These are phyloP conservation scores for Cyphomyrus discorhynchus DNA, from an alignment of 2,113 vertebrate genomes.

Conservation along the genomic window DNA sequence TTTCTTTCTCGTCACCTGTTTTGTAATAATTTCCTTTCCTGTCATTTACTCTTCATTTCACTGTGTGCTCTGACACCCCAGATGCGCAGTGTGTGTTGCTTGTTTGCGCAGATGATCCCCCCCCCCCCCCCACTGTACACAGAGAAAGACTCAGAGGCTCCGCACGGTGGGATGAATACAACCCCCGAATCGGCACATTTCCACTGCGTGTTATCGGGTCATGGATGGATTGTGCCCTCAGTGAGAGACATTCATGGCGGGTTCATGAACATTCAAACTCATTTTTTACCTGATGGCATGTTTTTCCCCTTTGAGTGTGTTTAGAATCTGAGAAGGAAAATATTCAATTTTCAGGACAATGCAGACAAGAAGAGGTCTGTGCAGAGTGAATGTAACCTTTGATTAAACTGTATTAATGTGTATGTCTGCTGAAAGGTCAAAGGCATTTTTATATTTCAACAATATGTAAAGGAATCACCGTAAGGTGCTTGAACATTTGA, in stretches of 20 bases:
- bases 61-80: background rate
- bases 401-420: background rate
- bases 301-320: background rate
- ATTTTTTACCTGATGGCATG: background rate
- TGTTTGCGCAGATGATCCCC: background rate
- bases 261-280: background rate
- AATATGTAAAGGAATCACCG: background rate
- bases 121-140: background rate
- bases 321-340: background rate
- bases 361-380: background rate
- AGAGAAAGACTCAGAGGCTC: background rate
- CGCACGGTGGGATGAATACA: background rate
- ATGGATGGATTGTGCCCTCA: background rate
- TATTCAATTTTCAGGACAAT: background rate
- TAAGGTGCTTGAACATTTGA: background rate
- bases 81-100: background rate
- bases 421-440: background rate
- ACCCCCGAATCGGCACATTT: background rate
- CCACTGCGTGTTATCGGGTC: background rate
- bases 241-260: background rate
- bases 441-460: background rate
- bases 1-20: background rate
- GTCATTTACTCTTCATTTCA: background rate
- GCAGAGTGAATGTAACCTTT: background rate
- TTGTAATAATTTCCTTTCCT: background rate